Evolutionary conservation across 2,113 vertebrate genomes (phyloP).

Genomic region (Calyptommatus sinebrachiatus): DNA sequence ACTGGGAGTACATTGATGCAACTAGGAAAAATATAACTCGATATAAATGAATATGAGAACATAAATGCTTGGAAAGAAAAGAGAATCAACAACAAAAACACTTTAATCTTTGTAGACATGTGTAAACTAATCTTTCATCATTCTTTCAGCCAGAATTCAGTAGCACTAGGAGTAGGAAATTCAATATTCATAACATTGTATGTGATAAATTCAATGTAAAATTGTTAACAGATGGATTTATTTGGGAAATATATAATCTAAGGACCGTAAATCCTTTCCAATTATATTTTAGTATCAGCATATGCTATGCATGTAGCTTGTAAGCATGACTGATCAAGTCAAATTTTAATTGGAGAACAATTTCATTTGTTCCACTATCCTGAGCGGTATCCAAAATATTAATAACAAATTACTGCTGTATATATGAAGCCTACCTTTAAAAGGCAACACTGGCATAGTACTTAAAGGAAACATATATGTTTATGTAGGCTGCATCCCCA

Average conservation of each 20-base stretch:
- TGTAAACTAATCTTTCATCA: slow-evolving; percentile 6
- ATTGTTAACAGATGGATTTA: slow-evolving; percentile 40
- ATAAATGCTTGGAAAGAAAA: not conserved
- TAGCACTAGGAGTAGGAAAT: slow-evolving; percentile 18
- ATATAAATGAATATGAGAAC: not conserved
- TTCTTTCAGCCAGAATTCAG: slow-evolving; percentile 23
- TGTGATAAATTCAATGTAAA: not conserved
- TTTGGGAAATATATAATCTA: slow-evolving; percentile 37
- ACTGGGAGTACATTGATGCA: not conserved
- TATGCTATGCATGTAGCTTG: slow-evolving; percentile 43
- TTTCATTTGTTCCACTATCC: slow-evolving; percentile 18
- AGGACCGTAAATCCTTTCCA: slow-evolving; percentile 31
- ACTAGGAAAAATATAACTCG: not conserved
- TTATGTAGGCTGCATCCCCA: too few relatives aligned
- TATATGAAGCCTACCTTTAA: not conserved
- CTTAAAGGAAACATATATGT: not conserved
- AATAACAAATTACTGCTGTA: slow-evolving; percentile 10
- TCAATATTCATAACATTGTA: slow-evolving; percentile 27
- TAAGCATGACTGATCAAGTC: slow-evolving; percentile 59
- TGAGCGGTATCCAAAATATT: slow-evolving; percentile 9
- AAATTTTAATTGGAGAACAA: slow-evolving; percentile 66
- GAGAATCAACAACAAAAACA: not conserved
- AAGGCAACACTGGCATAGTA: not conserved
- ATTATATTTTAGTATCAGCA: slow-evolving; percentile 44
- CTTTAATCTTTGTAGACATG: slow-evolving; percentile 4